Base-by-base conservation (phyloP, 1,140 invertebrate genomes). In the Aphelenchoides besseyi region DNA sequence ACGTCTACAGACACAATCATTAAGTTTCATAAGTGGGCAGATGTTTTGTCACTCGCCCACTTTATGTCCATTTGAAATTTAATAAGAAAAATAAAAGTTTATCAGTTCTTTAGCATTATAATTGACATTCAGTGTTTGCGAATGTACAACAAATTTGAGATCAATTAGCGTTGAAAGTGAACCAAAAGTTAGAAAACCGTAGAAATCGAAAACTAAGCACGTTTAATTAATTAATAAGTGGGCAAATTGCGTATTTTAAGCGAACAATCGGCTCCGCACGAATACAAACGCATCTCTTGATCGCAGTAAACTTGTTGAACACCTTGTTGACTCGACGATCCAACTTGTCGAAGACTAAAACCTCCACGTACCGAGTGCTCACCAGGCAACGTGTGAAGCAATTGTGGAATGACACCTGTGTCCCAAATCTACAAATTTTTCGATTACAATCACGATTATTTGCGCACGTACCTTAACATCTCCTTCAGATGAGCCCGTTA, bases 261-360 rank as follows among this genome's bases (percentile, higher is more conserved):
- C 52, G 94, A 97, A 75, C 95, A 95, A 88, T 99, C 96, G 36
- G 94, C 94, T 67, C 96, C 96, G 86, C 95, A 98, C 0, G 95
- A 98, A 87, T 95, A 98, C 75, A 99, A 87, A 70, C 95, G 89
- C 2, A 90, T 90, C 68, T 89, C 89, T 26, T 90, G 88, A 85
- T 97, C 94, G 57, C 98, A 90, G 78, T 92, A 90, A 55, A 98
- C 87, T 87, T 98, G 94, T 5, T 94, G 94, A 1, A 98, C 95
- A 3, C 96, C 95, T 61, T 83, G 80, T 12, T 82, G 35, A 33
- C 73, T 73, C 32, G 76, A 72, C 32, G 74, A 75, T 16, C 76
- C 76, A 3, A 83, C 80, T 72, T 85, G 82, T 28, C 81, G 66
- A 36, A 83, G 72, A 55, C 81, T 85, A 67, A 83, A 83, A 16